phyloP scores from a whole-genome alignment of 2,797 vertebrate species.

The Acropternis orthonyx region DNA sequence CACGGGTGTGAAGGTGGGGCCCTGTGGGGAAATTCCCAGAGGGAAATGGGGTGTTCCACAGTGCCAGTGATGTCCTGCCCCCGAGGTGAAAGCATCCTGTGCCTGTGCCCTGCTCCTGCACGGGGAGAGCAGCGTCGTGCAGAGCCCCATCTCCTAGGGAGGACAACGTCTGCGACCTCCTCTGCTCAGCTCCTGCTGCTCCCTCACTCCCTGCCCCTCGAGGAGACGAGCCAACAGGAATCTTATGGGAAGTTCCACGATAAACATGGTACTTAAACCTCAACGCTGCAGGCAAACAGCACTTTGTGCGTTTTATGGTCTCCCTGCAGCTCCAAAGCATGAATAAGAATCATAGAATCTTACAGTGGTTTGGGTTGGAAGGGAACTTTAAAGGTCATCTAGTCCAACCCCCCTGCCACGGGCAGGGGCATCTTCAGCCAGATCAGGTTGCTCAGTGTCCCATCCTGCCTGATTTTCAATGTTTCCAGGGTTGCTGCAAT shows the following conservation, averaged over 20 bases:
- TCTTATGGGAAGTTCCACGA: not conserved
- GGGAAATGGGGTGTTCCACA: not conserved
- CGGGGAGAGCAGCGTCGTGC: not conserved
- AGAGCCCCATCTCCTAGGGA: not conserved
- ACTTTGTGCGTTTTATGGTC: accelerated
- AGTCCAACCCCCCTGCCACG: accelerated
- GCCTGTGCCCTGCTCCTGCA: accelerated
- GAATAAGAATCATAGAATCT: not conserved
- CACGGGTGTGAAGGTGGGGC: accelerated
- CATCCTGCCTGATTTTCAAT: accelerated
- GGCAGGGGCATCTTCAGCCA: not conserved
- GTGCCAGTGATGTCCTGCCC: accelerated
- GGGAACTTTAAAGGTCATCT: not conserved
- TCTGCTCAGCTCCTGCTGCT: not conserved
- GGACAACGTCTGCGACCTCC: not conserved
- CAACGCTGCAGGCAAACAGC: not conserved
- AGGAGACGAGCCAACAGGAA: not conserved
- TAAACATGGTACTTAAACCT: accelerated
- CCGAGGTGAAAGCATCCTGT: accelerated
- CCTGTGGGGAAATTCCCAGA: not conserved
- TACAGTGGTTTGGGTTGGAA: not conserved
- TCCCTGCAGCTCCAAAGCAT: not conserved
- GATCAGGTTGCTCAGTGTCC: not conserved
- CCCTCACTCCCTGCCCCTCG: not conserved
- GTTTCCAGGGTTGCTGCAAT: not conserved